Evolutionary conservation across 64 coral and sea anemone species (phyloP).

Genomic region (Anthopleura sola): DNA sequence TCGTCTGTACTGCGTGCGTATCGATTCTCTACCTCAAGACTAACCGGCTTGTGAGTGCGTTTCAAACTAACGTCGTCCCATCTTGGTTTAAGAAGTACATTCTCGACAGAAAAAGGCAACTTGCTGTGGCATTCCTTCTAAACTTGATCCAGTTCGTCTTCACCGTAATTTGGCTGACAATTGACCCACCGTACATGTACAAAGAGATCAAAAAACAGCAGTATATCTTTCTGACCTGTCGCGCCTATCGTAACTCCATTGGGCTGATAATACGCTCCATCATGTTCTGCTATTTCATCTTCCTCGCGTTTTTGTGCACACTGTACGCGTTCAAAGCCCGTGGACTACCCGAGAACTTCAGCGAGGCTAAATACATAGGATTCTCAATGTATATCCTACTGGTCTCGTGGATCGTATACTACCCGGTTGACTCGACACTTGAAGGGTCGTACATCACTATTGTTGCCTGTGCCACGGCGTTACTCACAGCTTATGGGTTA

Average conservation of each 20-base stretch:
- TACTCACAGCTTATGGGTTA: conserved; percentile 38
- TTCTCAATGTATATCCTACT: conserved; percentile 55
- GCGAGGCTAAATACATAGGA: conserved; percentile 55
- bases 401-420: conserved; percentile 38
- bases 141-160: conserved; percentile 24
- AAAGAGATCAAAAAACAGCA: conserved; percentile 21
- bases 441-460: conserved; percentile 39
- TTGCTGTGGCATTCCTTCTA: conserved; percentile 4
- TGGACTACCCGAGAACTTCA: conserved; percentile 46
- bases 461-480: conserved; percentile 32
- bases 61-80: conserved; percentile 8
- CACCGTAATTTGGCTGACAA: conserved; percentile 16
- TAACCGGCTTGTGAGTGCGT: conserved; percentile 35
- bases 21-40: conserved; percentile 51
- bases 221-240: conserved; percentile 34
- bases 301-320: conserved; percentile 20
- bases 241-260: neutral
- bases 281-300: conserved; percentile 34
- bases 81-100: conserved; percentile 19
- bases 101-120: conserved; percentile 22
- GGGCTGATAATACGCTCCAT: conserved; percentile 16
- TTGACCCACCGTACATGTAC: conserved; percentile 41
- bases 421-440: conserved; percentile 47
- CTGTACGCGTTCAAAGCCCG: conserved; percentile 48
- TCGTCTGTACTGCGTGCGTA: conserved; percentile 17